Base-by-base conservation (phyloP, 2,797 vertebrate genomes). In the Alectoris magna region DNA sequence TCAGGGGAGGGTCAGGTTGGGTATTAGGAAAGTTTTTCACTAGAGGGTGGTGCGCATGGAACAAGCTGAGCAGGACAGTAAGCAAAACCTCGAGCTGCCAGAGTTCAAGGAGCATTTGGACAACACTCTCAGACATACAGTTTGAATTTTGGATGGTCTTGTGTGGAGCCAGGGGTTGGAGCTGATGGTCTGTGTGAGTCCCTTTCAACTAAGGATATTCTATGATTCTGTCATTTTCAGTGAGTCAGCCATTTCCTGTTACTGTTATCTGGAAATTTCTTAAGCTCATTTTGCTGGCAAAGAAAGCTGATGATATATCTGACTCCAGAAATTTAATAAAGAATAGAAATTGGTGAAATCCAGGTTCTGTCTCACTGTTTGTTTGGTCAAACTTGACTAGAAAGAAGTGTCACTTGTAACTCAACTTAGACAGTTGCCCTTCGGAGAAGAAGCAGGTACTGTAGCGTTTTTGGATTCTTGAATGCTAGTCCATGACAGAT, bases 271-370 rank as follows among this genome's bases (percentile, higher is more conserved):
- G 26, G 27, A 70, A 23, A 53, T 41, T 70, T 53, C 14, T 39
- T 31, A 31, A 31, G 38, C 36, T 49, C 11, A 22, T 22, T 53
- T 7, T 70, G 14, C 19, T 53, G 68, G 14, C 36, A 39, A 51
- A 70, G 27, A 27, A 21, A 27, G n/a, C 31, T 21, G 38, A 31
- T 53, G 22, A 39, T 53, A 31, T 39, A 31, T 70, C 36, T 53
- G 36, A 31, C 38, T 41, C 29, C 36, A 53, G 31, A 36, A 34
- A 55, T 49, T 44, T n/a, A 41, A 14, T 12, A 67, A 60, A 22
- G 5, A 41, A 24, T 60, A 75, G 39, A 39, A 88, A 41, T 0
- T 0, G 49, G 26, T 36, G n/a, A 55, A 27, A 7, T 10, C 44
- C 7, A 14, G 2, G 49, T 64, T 83, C 44, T 23, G 58, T 62